A percentile compares a stretch with the other conserved stretches of the same genome.
Evolutionary conservation across 2,113 vertebrate species (phyloP).

Genomic region (Brevimyrus niger): DNA sequence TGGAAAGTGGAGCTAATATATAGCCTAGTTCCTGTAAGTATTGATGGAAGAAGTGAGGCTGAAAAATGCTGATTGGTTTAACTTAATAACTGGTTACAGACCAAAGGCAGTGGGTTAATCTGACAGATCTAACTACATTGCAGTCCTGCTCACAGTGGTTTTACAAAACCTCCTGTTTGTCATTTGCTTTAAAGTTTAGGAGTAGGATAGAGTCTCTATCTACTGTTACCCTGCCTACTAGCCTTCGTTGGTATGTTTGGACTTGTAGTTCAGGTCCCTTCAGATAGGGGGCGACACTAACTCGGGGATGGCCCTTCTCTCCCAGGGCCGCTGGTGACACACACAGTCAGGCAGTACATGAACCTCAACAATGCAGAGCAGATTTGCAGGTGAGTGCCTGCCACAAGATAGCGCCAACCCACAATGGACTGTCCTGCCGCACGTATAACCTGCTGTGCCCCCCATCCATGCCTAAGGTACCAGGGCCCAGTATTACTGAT

Average conservation of each 20-base stretch:
- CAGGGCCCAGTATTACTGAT: constrained; percentile 81
- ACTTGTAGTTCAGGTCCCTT: neutral
- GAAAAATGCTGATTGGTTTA: neutral
- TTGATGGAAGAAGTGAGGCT: neutral
- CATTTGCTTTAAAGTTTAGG: neutral
- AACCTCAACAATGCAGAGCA: constrained; percentile 85
- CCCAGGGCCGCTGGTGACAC: constrained; percentile 72
- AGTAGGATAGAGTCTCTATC: neutral
- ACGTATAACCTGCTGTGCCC: neutral
- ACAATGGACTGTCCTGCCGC: neutral
- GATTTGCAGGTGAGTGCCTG: constrained; percentile 72
- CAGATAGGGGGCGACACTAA: neutral
- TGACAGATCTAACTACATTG: neutral
- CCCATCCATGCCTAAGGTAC: constrained; percentile 56
- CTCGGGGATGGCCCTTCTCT: neutral
- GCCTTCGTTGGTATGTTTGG: neutral
- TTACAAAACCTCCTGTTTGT: neutral
- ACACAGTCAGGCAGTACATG: constrained; percentile 80
- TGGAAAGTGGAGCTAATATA: neutral
- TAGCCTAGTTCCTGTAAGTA: neutral
- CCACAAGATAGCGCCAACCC: neutral
- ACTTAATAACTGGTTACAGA: neutral
- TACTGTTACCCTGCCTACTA: neutral
- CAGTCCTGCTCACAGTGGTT: neutral
- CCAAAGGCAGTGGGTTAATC: neutral